phyloP scores from a whole-genome alignment of 2,113 vertebrate genomes.

The Gnathonemus longibarbis region DNA sequence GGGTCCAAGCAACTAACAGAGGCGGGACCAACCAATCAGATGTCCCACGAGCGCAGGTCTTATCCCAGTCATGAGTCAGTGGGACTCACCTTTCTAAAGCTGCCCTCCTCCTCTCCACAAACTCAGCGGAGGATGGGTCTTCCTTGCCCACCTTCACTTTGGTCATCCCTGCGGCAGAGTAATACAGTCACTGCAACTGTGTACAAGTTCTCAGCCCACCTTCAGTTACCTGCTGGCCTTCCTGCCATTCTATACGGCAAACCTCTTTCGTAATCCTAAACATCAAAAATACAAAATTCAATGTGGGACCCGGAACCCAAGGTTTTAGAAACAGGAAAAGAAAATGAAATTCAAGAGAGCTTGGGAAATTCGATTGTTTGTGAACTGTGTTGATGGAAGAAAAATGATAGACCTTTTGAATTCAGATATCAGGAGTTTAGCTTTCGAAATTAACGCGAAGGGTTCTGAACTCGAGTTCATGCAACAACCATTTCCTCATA shows the following conservation, averaged over 20 bases:
- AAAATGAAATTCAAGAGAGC: not conserved
- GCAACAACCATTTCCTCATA: not conserved
- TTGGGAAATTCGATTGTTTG: not conserved
- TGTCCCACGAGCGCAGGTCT: not conserved
- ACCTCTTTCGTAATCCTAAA: not conserved
- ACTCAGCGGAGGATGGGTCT: slow-evolving; percentile 89
- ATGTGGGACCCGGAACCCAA: not conserved
- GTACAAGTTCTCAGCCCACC: not conserved
- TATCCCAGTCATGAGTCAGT: not conserved
- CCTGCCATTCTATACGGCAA: not conserved
- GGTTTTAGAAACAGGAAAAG: not conserved
- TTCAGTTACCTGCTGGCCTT: not conserved
- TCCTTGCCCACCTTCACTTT: slow-evolving; percentile 98
- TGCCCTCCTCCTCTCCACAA: slow-evolving; percentile 85
- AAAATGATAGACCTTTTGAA: not conserved
- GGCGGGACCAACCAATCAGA: not conserved
- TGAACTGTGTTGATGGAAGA: not conserved
- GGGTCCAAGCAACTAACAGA: not conserved
- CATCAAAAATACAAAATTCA: not conserved
- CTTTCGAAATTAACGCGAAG: not conserved
- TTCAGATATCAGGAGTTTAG: not conserved
- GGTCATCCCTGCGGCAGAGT: slow-evolving; percentile 79
- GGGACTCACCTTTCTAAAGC: slow-evolving; percentile 79
- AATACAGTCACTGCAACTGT: not conserved
- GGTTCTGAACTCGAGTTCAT: not conserved